Evolutionary conservation across 1,140 invertebrate genomes (phyloP), one percentile per base, ranked within the genome.

Genomic region (Formica selysi): DNA sequence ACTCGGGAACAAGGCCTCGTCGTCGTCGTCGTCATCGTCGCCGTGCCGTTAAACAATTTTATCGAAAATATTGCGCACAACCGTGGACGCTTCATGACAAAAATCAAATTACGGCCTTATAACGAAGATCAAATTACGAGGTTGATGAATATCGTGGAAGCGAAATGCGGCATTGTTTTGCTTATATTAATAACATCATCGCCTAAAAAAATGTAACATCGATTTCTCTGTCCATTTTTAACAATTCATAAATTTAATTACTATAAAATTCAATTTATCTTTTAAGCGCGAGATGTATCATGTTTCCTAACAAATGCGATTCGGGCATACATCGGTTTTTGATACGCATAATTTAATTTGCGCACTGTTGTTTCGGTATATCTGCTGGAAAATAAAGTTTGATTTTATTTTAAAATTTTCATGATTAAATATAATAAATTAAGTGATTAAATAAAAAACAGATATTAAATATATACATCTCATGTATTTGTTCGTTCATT

Each of bases 1-100:
- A 61, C 61, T 74, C 68, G 54, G 16, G 38, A 83, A 83, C 79
- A 83, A 73, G 79, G 36, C 26, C 38, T 73, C 38, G 11, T 61
- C 67, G 36, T 71, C 78, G 26, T 80, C 38, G 1, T 54, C 44
- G 5, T 81, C 48, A 11, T 48, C 41, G 26, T 44, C 76, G 36
- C 70, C 3, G 36, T 4, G 3, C 29, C 29, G 22, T 22, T 67
- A 59, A 85, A 85, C 13, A 41, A 68, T 68, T 80, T n/a, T 13
- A 48, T 81, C 48, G n/a, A 19, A 65, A 67, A 59, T 68, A 32
- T 79, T 38, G 11, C 22, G 19, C 36, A 22, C 22, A 48, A 80
- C 44, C 64, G 26, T 68, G 22, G 26, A 26, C 22, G 22, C 38
- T 48, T 74, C 22, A 26, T 44, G 67, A 13, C 38, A 74, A 83